These are phyloP conservation scores for Cosmia trapezina DNA, from an alignment of 2,888 invertebrate species.

Conservation along the genomic window DNA sequence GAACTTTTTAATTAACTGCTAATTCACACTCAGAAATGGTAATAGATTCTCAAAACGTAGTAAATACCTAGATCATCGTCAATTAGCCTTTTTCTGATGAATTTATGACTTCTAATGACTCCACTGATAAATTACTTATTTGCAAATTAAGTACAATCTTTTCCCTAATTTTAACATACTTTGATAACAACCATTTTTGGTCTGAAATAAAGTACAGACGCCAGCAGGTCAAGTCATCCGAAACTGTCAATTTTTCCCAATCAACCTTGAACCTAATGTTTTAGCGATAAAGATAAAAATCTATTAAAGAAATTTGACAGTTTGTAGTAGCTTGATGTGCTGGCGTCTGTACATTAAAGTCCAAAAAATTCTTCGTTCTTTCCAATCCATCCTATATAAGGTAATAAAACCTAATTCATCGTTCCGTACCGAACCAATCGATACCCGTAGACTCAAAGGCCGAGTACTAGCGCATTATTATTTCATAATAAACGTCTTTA, in stretches of 20 bases:
- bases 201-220: not conserved
- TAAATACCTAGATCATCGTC: not conserved
- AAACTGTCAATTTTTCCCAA: no score
- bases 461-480: not conserved
- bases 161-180: no score
- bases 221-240: no score
- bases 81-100: not conserved
- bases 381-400: not conserved
- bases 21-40: not conserved
- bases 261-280: no score
- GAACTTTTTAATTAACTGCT: not conserved
- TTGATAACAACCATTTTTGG: not conserved
- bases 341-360: no score
- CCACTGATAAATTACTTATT: not conserved
- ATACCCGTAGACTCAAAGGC: not conserved
- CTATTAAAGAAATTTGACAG: no score
- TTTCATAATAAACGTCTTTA: not conserved
- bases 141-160: no score
- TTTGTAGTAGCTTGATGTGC: no score
- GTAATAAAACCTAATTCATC: not conserved
- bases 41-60: not conserved
- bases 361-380: not conserved
- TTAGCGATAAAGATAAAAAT: no score
- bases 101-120: not conserved
- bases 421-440: not conserved